Evolutionary conservation across 2,888 invertebrate species (phyloP), one percentile per base, ranked within the genome.

Genomic region (Caradrina clavipalpis): DNA sequence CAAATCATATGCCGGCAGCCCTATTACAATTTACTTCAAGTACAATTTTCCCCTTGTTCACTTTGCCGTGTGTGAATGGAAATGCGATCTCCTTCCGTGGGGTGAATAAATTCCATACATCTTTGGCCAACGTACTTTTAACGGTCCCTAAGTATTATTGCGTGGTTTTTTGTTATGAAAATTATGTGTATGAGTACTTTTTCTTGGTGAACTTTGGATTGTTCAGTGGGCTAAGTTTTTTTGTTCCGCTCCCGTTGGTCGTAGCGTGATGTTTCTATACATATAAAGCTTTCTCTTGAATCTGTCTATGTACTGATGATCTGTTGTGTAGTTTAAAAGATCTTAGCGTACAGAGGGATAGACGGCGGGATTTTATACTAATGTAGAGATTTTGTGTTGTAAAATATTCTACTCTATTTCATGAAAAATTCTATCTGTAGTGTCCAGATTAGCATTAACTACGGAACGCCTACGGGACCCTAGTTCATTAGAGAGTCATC

Each of bases 41-140:
- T 85, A 83, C 78, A 81, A 81, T 85, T 87, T 86, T 82, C 80
- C 85, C 85, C 81, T 76, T 82, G 83, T 83, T 79, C 84, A 79
- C 75, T 78, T 78, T 83, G 82, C 73, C 86, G 86, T 85, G 84
- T 79, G 87, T 82, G 85, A 88, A 89, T 89, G 88, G 91, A 88
- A 89, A 91, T 84, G 88, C 87, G 89, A 89, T 87, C 89, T 84
- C 73, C 56, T 81, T 80, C 77, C 73, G 79, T 87, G 86, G 91
- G 91, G 91, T 91, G 91, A 90, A 91, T 91, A 91, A 90, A 91
- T 91, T 90, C 90, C 89, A 86, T 88, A 89, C 83, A 87, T 90
- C 87, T 88, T 81, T 82, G 82, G 85, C 87, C 88, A 91, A 90
- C 90, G 90, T 89, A 91, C 88, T 90, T 90, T 90, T 91, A 91